phyloP scores from a whole-genome alignment of 2,888 invertebrate species.

The Geotrupes spiniger region DNA sequence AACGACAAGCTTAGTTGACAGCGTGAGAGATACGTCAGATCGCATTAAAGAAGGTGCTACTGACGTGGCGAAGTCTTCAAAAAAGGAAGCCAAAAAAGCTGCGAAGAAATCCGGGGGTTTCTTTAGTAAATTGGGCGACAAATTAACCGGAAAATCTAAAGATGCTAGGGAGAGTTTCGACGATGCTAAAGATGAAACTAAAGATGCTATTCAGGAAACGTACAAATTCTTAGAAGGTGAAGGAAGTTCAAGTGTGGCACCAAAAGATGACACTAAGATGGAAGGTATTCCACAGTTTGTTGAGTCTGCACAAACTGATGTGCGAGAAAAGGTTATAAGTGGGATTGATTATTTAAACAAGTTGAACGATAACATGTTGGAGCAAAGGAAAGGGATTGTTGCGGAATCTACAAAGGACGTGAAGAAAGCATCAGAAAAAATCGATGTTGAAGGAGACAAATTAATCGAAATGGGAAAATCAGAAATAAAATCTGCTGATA shows the following conservation, averaged over 20 bases:
- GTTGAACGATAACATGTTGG: no score
- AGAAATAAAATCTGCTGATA: no score
- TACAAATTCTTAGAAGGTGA: no score
- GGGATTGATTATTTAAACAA: no score
- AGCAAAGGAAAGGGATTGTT: no score
- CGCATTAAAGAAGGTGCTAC: slow-evolving; percentile 13
- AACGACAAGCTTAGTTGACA: not conserved
- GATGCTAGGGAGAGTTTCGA: slow-evolving; percentile 22
- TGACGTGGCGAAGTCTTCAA: slow-evolving; percentile 5
- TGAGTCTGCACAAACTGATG: no score
- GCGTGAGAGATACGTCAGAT: slow-evolving; percentile 20
- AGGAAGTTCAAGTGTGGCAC: no score
- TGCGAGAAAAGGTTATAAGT: no score
- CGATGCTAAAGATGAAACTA: slow-evolving; percentile 12
- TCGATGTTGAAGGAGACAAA: not conserved
- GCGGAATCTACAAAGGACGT: slow-evolving; percentile 45
- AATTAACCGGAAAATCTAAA: slow-evolving; percentile 24
- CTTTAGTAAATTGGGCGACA: slow-evolving; percentile 24
- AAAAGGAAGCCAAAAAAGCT: slow-evolving; percentile 14
- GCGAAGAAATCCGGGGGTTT: slow-evolving; percentile 19
- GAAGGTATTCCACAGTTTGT: no score
- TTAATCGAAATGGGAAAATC: not conserved
- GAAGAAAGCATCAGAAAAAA: slow-evolving; percentile 48
- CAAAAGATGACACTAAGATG: no score
- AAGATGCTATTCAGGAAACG: slow-evolving; percentile 3